A percentile compares a stretch with the other conserved stretches of the same genome.
phyloP scores from a whole-genome alignment of 2,797 vertebrate species.

The Zenarchopterus dispar region DNA sequence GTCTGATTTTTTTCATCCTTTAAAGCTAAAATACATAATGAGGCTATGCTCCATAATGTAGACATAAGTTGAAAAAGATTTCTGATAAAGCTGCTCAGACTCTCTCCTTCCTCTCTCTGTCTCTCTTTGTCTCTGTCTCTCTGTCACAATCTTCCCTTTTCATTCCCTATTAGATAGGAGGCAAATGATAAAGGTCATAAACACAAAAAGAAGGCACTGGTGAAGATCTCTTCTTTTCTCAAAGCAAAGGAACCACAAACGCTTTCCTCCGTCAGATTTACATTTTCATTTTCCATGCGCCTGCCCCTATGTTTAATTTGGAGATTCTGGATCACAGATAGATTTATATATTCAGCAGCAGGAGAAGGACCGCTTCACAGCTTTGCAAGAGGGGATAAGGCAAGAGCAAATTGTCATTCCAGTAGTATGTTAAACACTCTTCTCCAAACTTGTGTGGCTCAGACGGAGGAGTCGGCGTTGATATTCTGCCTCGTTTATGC shows the following conservation, averaged over 20 bases:
- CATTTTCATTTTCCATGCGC: constrained; percentile 79
- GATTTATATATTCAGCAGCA: constrained; percentile 75
- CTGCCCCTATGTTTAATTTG: constrained; percentile 80
- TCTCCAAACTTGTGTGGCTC: constrained; percentile 71
- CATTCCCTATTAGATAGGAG: constrained; percentile 64
- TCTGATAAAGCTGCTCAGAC: constrained; percentile 43
- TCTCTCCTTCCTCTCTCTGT: constrained; percentile 32
- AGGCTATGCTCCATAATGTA: constrained; percentile 62
- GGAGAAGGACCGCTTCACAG: constrained; percentile 63
- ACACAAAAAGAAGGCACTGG: constrained; percentile 59
- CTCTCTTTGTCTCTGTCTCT: constrained; percentile 30
- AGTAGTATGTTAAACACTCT: constrained; percentile 75
- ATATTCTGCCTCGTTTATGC: constrained; percentile 73
- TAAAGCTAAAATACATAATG: constrained; percentile 4
- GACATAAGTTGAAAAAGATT: constrained; percentile 71
- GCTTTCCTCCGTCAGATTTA: constrained; percentile 70
- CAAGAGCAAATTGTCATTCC: constrained; percentile 65
- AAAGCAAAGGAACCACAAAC: constrained; percentile 53
- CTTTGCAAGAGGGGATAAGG: constrained; percentile 71
- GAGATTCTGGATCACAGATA: constrained; percentile 76
- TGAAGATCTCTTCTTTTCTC: constrained; percentile 57
- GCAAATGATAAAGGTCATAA: constrained; percentile 75
- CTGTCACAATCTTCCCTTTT: neutral
- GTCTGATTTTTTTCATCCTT: constrained; percentile 30
- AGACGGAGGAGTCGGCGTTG: constrained; percentile 69